These are phyloP conservation scores for Metalampra italica DNA, from an alignment of 2,888 invertebrate species.

Conservation along the genomic window DNA sequence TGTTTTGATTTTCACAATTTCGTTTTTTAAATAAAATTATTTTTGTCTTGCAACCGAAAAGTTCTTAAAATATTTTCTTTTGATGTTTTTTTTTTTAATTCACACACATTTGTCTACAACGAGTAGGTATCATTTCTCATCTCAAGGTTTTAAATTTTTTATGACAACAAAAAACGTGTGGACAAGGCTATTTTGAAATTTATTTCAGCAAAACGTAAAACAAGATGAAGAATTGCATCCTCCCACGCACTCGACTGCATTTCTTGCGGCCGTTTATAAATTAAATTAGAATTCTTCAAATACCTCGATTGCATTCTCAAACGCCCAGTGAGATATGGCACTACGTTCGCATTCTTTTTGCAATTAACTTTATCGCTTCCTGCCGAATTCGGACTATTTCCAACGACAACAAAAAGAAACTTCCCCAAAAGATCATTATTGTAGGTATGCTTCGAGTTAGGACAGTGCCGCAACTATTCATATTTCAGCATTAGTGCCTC, in stretches of 20 bases:
- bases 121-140: background rate
- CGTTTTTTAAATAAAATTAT: too few relatives aligned
- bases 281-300: slow-evolving; percentile 61
- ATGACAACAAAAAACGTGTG: slow-evolving; percentile 15
- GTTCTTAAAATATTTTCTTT: background rate
- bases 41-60: too few relatives aligned
- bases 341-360: slow-evolving; percentile 29
- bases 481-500: too few relatives aligned
- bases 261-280: slow-evolving; percentile 33
- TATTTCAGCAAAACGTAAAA: slow-evolving; percentile 28
- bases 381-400: slow-evolving; percentile 17
- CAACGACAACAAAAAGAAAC: slow-evolving; percentile 21
- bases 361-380: slow-evolving; percentile 19
- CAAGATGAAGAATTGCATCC: slow-evolving; percentile 26
- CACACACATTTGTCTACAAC: background rate
- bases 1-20: too few relatives aligned
- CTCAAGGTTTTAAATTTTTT: slow-evolving; percentile 11
- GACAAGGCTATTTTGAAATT: slow-evolving; percentile 13
- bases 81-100: background rate
- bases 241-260: slow-evolving; percentile 40
- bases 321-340: slow-evolving; percentile 43
- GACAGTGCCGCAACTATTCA: too few relatives aligned
- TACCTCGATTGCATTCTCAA: slow-evolving; percentile 36
- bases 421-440: background rate
- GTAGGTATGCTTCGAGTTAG: too few relatives aligned